Evolutionary conservation across 1,140 invertebrate species (phyloP), one percentile per base, ranked within the genome.

Genomic region (Pseudomyrmex pallidus): DNA sequence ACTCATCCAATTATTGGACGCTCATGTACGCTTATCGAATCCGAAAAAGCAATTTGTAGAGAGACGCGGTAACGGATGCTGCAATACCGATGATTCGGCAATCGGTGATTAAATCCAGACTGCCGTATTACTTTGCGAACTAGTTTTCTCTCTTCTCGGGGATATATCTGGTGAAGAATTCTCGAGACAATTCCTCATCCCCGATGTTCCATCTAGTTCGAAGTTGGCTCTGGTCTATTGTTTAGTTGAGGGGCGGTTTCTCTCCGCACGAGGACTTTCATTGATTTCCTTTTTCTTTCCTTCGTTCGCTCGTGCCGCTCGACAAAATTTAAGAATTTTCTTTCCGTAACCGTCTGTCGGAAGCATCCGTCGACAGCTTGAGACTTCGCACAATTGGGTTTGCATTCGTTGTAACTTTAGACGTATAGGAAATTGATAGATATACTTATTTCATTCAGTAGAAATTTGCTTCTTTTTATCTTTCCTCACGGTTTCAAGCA

Each of bases 241-340:
- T 80, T 80, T 80, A 80, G 76, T 61, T 72, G 76, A 80, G 35
- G 76, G 76, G 76, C 76, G 76, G 76, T 80, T 72, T 80, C 66
- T 80, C 66, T 72, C 54, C 54, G 66, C 54, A 50, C 68, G 54
- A 70, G 76, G 46, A 72, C 66, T 59, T 70, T 78, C 76, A 80
- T 80, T 54, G 76, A 80, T 72, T 59, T 80, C 66, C 66, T 35
- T 80, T 80, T 80, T 72, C 76, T 35, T 35, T 70, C 35, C 66
- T 72, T 61, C 44, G 57, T 78, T 78, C 64, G 12, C n/a, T 57
- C 20, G 54, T 72, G 22, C n/a, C 15, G 44, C n/a, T 54, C 50
- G 67, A 7, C 56, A 48, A 72, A 66, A 80, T 80, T 35, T 80
- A 72, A 80, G 66, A 80, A 72, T 59, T 80, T 80, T 10, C 46